phyloP scores from a whole-genome alignment of 35 echinoderm and acorn worm genomes.

The Hemicentrotus pulcherrimus region DNA sequence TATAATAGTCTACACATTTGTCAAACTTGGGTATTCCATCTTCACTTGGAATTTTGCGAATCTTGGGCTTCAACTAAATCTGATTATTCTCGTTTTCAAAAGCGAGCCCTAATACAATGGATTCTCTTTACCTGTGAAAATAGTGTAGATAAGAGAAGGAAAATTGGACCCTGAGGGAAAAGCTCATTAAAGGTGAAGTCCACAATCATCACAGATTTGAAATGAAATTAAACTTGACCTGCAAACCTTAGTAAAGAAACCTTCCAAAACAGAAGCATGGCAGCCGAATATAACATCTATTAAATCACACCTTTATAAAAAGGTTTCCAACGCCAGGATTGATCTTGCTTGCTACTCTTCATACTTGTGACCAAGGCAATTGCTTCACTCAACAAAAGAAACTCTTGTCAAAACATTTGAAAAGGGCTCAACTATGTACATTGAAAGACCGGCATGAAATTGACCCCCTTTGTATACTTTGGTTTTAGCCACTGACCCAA shows the following conservation, averaged over 20 bases:
- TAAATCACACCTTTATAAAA: conserved; percentile 3
- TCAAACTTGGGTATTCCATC: background rate
- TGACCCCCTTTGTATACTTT: background rate
- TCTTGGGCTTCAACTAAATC: background rate
- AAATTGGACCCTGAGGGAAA: background rate
- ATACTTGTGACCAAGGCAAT: background rate
- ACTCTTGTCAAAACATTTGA: conserved; percentile 4
- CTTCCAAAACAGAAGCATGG: background rate
- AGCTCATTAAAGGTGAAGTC: conserved; percentile 2
- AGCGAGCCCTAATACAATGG: background rate
- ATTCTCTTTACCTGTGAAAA: background rate
- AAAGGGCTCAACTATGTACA: background rate
- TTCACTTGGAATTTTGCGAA: background rate
- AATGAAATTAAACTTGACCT: conserved; percentile 5
- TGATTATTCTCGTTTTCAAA: background rate
- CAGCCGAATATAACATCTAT: background rate
- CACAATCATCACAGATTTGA: background rate
- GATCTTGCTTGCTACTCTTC: background rate
- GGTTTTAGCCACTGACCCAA: background rate
- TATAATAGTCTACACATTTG: background rate
- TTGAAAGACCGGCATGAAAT: background rate
- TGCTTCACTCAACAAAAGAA: background rate
- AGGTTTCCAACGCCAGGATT: background rate
- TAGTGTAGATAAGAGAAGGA: background rate
- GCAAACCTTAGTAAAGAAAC: conserved; percentile 1